Evolutionary conservation across 23 tunicate genomes (phyloP).

Genomic region (Corella eumyota): DNA sequence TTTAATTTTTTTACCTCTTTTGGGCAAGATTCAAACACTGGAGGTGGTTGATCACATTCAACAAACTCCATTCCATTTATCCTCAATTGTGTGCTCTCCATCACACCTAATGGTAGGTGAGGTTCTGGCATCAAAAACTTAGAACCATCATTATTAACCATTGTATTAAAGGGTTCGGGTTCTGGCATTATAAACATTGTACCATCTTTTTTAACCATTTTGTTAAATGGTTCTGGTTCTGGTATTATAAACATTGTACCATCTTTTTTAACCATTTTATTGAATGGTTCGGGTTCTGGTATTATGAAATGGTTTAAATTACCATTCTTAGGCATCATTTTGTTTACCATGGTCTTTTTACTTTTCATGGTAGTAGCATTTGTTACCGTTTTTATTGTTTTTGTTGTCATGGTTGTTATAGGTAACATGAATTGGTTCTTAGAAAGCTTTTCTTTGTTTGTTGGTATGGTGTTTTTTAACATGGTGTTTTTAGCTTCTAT

Average conservation of each 20-base stretch:
- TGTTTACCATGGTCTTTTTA: not conserved
- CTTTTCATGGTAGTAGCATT: no score
- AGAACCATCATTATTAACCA: no score
- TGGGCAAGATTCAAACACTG: constrained; percentile 59
- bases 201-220: no score
- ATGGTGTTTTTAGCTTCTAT: no score
- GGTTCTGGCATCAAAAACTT: no score
- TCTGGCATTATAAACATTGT: no score
- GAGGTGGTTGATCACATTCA: constrained; percentile 49
- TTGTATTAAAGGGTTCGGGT: constrained; percentile 44
- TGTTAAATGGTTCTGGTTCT: constrained; percentile 45
- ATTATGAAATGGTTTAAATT: not conserved
- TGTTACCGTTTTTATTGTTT: not conserved
- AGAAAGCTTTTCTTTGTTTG: no score
- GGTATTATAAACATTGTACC: no score
- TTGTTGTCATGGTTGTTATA: no score
- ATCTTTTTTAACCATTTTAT: no score
- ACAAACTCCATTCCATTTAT: constrained; percentile 13
- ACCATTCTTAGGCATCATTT: not conserved
- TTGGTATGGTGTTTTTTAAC: no score
- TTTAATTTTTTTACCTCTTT: constrained; percentile 26
- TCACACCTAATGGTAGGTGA: not conserved
- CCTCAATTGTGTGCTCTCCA: not conserved
- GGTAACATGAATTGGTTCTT: no score
- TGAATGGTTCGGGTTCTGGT: constrained; percentile 8